Evolutionary conservation across 2,113 vertebrate species (phyloP).

Genomic region (Octodon degus): DNA sequence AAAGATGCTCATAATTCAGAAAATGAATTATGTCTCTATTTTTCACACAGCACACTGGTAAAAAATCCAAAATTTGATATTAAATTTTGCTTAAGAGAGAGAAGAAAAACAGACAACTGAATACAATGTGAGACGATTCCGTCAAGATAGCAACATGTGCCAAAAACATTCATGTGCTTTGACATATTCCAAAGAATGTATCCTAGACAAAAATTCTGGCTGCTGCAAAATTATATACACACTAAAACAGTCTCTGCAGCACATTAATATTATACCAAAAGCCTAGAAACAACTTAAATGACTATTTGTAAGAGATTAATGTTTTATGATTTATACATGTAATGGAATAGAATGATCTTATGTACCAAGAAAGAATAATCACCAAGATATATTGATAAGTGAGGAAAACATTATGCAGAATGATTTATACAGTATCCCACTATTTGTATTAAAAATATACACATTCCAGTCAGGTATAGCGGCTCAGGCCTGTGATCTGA

Average conservation of each 20-base stretch:
- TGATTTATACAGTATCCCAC: background rate
- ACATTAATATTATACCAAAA: background rate
- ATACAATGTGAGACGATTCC: background rate
- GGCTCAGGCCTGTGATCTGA: background rate
- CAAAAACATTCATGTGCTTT: background rate
- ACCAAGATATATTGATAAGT: background rate
- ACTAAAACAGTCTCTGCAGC: background rate
- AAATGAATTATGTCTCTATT: conserved; percentile 30
- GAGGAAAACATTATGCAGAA: background rate
- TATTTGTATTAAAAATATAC: conserved; percentile 28
- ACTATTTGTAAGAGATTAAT: background rate
- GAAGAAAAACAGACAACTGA: background rate
- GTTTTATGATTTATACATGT: background rate
- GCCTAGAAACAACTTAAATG: background rate
- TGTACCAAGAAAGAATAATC: conserved; percentile 6
- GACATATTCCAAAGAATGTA: conserved; percentile 19
- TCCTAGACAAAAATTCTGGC: conserved; percentile 28
- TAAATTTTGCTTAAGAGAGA: background rate
- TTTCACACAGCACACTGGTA: background rate
- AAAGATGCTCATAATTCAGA: background rate
- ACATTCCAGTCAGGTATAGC: background rate
- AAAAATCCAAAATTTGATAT: background rate
- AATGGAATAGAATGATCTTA: background rate
- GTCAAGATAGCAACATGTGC: background rate
- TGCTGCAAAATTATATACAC: background rate